Evolutionary conservation across 2,113 vertebrate species (phyloP).

Genomic region (Cathartes aura): DNA sequence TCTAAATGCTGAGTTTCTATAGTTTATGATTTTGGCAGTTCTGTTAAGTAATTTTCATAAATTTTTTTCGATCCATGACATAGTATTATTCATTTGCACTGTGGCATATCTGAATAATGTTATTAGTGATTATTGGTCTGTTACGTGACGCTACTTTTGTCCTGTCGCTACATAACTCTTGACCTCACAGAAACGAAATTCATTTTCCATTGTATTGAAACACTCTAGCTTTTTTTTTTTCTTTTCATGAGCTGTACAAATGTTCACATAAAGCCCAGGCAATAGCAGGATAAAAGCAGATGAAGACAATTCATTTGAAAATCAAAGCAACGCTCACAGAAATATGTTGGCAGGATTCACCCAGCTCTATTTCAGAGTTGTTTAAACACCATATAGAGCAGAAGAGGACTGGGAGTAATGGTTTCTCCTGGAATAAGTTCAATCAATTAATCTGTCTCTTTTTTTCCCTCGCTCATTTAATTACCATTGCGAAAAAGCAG

Average conservation of each 20-base stretch:
- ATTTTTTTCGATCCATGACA: not conserved
- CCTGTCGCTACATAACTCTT: conserved; percentile 4
- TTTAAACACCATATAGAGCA: conserved; percentile 22
- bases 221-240: not conserved
- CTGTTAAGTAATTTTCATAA: not conserved
- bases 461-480: conserved; percentile 27
- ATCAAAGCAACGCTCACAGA: conserved; percentile 57
- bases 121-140: conserved; percentile 8
- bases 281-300: conserved; percentile 54
- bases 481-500: conserved; percentile 53
- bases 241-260: conserved; percentile 16
- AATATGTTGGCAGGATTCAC: conserved; percentile 62
- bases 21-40: not conserved
- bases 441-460: conserved; percentile 60
- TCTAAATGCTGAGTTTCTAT: not conserved
- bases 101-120: not conserved
- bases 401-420: not conserved
- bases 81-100: not conserved
- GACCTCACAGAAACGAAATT: not conserved
- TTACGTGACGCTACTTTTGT: not conserved
- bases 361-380: conserved; percentile 35
- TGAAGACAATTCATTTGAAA: conserved; percentile 62
- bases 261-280: conserved; percentile 40
- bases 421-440: conserved; percentile 64
- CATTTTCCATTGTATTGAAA: conserved; percentile 36